Evolutionary conservation across 1,140 invertebrate genomes (phyloP).

Genomic region (Pseudoatta argentina): DNA sequence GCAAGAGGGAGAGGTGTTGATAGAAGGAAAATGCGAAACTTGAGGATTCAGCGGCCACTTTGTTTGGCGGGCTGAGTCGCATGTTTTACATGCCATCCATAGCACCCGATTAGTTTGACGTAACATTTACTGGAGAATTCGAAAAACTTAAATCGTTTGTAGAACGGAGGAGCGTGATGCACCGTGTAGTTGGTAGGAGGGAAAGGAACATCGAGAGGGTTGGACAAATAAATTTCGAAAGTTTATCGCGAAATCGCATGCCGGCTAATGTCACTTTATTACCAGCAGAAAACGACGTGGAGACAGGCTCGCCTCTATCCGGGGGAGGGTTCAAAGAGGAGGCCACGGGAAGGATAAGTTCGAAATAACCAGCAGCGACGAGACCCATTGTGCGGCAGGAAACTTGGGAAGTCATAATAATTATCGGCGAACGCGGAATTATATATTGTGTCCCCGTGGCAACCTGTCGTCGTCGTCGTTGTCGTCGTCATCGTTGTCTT

Average conservation of each 20-base stretch:
- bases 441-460: conserved; percentile 81
- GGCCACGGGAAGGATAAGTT: conserved; percentile 73
- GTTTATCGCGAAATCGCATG: conserved; percentile 86
- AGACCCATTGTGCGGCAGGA: conserved; percentile 79
- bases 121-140: conserved; percentile 66
- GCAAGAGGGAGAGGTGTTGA: conserved; percentile 37
- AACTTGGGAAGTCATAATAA: conserved; percentile 84
- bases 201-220: conserved; percentile 59
- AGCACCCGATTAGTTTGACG: conserved; percentile 49
- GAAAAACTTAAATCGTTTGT: conserved; percentile 62
- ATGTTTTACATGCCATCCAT: conserved; percentile 50
- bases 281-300: conserved; percentile 72
- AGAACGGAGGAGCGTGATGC: conserved; percentile 61
- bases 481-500: conserved; percentile 21
- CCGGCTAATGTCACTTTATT: conserved; percentile 84
- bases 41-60: conserved; percentile 9
- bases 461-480: conserved; percentile 39
- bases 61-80: conserved; percentile 15
- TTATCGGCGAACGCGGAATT: conserved; percentile 85
- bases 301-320: conserved; percentile 43
- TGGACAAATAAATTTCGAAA: conserved; percentile 82
- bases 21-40: conserved; percentile 19
- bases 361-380: conserved; percentile 74
- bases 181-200: background rate
- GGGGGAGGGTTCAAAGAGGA: background rate